Evolutionary conservation across 30 jellyfish, hydroid and myxozoan species (phyloP), one percentile per base, ranked within the genome.

Genomic region (Nemopilema nomurai): DNA sequence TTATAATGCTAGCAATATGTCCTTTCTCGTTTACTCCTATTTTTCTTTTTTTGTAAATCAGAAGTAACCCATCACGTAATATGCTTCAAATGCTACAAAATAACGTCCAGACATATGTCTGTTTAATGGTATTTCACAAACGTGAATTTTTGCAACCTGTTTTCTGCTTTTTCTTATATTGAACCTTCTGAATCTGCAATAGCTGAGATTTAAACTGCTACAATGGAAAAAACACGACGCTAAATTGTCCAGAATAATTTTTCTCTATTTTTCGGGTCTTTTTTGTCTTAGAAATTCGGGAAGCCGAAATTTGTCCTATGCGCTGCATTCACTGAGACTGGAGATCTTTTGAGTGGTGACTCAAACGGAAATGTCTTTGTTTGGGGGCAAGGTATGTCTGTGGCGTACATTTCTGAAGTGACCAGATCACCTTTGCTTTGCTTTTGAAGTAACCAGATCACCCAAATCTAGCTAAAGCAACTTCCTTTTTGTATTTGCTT

Each of bases 271-370:
- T 23, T 24, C 20, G 27, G 3, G 25, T 3, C 23, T 31, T 72
- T 70, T 29, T 75, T 23, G 20, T 75, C 63, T 28, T 64, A 79
- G 79, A 87, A 87, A 91, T 82, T 32, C 62, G 97, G 88, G 33
- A 91, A 84, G 62, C 97, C 97, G 28, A 91, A 84, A 64, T 91
- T 76, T 52, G 92, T 91, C 13, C 64, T 91, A 20, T 78, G 90
- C 73, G 96, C 92, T 22, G 77, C 95, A 9, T 84, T 41, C 69
- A 73, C 91, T 17, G 74, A 75, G 18, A 62, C 53, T 62, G 97
- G 95, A 1, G 96, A 85, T 66, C 74, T 85, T 21, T 67, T 91
- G 31, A 70, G 96, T 8, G 97, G 97, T 27, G 97, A 91, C 51
- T 84, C 97, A 0, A 91, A 91, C 69, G 97, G 97, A 21, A 84